Evolutionary conservation across 1,140 invertebrate genomes (phyloP).

Genomic region (Drosophila tsacasi): DNA sequence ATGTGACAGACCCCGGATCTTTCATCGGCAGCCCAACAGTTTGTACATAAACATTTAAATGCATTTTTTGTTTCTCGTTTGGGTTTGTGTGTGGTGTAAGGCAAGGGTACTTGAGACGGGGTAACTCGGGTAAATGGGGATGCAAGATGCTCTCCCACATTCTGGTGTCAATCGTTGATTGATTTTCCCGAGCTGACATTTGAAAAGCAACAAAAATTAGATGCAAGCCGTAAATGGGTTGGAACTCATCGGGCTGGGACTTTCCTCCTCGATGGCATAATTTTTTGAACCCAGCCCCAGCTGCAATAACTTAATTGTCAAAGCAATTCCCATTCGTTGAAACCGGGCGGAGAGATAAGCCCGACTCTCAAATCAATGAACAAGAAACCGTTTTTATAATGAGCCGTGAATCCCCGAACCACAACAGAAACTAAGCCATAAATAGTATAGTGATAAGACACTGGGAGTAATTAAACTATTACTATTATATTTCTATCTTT

Average conservation of each 20-base stretch:
- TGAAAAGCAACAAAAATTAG: slow-evolving; percentile 64
- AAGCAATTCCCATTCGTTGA: slow-evolving; percentile 22
- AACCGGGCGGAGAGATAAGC: slow-evolving; percentile 14
- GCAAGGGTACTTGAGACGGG: slow-evolving; percentile 33
- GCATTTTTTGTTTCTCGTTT: slow-evolving; percentile 42
- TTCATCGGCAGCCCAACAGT: slow-evolving; percentile 52
- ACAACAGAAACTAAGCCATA: slow-evolving; percentile 6
- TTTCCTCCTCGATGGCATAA: not conserved
- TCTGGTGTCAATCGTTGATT: slow-evolving; percentile 75
- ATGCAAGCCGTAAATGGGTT: slow-evolving; percentile 48
- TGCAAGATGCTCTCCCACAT: slow-evolving; percentile 53
- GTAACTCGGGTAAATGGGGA: slow-evolving; percentile 15
- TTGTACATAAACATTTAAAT: slow-evolving; percentile 58
- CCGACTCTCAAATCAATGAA: slow-evolving; percentile 16
- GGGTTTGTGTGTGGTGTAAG: slow-evolving; percentile 13
- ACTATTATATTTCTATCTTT: slow-evolving; percentile 7
- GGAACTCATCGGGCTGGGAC: slow-evolving; percentile 6
- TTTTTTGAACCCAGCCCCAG: not conserved
- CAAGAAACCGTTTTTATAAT: slow-evolving; percentile 16
- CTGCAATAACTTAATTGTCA: slow-evolving; percentile 16
- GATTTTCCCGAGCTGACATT: slow-evolving; percentile 71
- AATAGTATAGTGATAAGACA: slow-evolving; percentile 21
- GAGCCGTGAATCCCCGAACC: slow-evolving; percentile 23
- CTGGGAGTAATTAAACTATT: slow-evolving; percentile 58
- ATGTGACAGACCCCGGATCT: slow-evolving; percentile 51